Evolutionary conservation across 2,113 vertebrate genomes (phyloP).

Genomic region (Puntigrus tetrazona): DNA sequence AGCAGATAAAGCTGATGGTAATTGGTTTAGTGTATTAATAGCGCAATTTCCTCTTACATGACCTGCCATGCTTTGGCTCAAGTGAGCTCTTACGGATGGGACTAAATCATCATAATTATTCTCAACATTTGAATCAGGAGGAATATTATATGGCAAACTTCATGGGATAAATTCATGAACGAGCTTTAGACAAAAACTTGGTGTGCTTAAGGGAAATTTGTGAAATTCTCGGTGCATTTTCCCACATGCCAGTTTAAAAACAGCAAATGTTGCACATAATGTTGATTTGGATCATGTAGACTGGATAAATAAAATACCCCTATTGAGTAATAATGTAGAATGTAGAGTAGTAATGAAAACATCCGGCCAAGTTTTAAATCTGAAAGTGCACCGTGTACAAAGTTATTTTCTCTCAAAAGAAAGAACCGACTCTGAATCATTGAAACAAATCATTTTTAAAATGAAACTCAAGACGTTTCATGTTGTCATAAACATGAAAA

Average conservation of each 20-base stretch:
- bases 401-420: too few species aligned
- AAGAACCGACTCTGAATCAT: too few species aligned
- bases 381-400: too few species aligned
- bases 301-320: too few species aligned
- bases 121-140: background rate
- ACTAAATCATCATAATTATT: constrained; percentile 1
- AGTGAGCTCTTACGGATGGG: background rate
- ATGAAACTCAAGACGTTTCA: too few species aligned
- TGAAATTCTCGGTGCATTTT: background rate
- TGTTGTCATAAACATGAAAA: too few species aligned
- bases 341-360: too few species aligned
- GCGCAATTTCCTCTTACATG: background rate
- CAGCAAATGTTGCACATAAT: constrained; percentile 6
- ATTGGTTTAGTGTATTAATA: background rate
- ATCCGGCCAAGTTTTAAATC: too few species aligned
- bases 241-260: constrained; percentile 27
- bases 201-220: background rate
- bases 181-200: background rate
- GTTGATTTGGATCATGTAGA: constrained; percentile 33
- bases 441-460: too few species aligned
- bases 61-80: constrained; percentile 2
- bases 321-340: too few species aligned
- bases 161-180: background rate
- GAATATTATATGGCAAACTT: background rate
- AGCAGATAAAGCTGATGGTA: constrained; percentile 5